Evolutionary conservation across 2,888 invertebrate species (phyloP).

Genomic region (Fragum whitleyi): DNA sequence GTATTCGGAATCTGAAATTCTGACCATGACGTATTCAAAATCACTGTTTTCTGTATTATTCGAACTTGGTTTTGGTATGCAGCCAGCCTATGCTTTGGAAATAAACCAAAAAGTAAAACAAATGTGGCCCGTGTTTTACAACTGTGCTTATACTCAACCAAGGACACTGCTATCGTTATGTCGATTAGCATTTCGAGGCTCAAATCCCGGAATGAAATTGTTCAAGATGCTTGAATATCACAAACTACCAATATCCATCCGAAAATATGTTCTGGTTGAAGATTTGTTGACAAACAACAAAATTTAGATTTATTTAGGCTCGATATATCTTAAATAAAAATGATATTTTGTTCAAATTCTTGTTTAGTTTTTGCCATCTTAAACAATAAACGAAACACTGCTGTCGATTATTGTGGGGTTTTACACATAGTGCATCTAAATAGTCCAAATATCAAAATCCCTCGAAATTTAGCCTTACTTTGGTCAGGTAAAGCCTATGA

Average conservation of each 20-base stretch:
- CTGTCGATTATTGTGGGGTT: too few relatives aligned
- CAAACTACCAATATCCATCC: not conserved
- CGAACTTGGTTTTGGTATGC: not conserved
- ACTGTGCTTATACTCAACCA: not conserved
- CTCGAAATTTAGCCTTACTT: too few relatives aligned
- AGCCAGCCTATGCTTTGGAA: not conserved
- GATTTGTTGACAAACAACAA: not conserved
- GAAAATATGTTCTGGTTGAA: not conserved
- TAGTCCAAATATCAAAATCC: too few relatives aligned
- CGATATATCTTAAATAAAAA: too few relatives aligned
- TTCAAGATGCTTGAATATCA: not conserved
- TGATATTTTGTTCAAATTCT: too few relatives aligned
- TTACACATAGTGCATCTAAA: too few relatives aligned
- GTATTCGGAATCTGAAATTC: not conserved
- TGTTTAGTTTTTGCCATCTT: too few relatives aligned
- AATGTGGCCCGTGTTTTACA: constrained; percentile 12
- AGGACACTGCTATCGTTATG: not conserved
- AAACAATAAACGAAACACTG: too few relatives aligned
- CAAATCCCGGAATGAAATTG: not conserved
- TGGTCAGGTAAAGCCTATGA: too few relatives aligned
- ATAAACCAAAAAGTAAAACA: not conserved
- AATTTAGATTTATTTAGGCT: not conserved
- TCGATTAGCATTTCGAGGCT: not conserved
- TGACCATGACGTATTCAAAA: not conserved
- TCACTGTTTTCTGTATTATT: not conserved